Conservation (phyloP, 2,888 invertebrate genomes). For the Nipponacmea schrenckii region DNA sequence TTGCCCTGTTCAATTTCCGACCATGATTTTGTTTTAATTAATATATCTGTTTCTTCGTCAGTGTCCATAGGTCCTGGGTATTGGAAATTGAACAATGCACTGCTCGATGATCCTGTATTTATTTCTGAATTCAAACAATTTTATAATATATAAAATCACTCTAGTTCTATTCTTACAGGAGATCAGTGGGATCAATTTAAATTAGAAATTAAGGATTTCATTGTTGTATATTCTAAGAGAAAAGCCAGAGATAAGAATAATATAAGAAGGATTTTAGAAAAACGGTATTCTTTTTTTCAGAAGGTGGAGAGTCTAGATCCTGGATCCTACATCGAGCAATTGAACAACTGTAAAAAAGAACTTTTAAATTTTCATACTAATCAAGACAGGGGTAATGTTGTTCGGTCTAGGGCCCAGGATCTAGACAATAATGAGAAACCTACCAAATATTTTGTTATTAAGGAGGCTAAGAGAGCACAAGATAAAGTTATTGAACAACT, state of each 20-base stretch:
- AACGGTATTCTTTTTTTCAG: background rate
- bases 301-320: background rate
- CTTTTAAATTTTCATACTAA: background rate
- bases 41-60: no score
- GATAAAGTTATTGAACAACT: background rate
- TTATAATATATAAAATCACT: background rate
- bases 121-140: background rate
- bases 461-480: background rate
- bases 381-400: background rate
- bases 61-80: background rate
- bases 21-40: no score
- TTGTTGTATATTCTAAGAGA: background rate
- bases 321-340: background rate
- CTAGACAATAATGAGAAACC: background rate
- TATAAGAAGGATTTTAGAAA: background rate
- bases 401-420: background rate
- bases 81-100: background rate
- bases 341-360: background rate
- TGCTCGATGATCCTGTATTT: background rate
- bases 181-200: background rate
- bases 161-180: background rate
- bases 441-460: background rate
- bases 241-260: background rate
- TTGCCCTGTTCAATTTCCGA: no score
- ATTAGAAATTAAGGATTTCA: background rate